These are phyloP conservation scores for Hyphantria cunea DNA, from an alignment of 1,140 invertebrate species.

Conservation along the genomic window DNA sequence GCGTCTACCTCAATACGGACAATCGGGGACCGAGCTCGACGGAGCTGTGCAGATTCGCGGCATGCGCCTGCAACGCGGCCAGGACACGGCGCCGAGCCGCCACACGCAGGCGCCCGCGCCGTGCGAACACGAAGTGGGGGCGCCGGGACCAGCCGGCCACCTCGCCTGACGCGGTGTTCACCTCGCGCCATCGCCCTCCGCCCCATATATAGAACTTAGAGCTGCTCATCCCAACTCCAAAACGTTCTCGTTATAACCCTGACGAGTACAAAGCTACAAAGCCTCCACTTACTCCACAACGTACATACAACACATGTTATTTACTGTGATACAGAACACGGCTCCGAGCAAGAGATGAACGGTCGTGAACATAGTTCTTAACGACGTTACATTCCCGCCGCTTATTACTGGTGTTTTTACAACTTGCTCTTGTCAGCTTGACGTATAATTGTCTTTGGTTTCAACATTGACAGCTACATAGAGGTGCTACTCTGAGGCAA, in stretches of 20 bases:
- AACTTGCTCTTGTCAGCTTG: no score
- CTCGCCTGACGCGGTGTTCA: constrained; percentile 39
- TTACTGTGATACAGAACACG: no score
- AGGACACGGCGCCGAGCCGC: constrained; percentile 36
- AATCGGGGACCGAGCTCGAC: background rate
- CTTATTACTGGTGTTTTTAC: no score
- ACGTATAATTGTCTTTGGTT: no score
- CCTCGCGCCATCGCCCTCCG: constrained; percentile 52
- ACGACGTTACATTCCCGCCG: no score
- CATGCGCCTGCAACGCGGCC: constrained; percentile 40
- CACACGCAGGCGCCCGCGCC: constrained; percentile 35
- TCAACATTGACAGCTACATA: no score
- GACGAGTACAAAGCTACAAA: background rate
- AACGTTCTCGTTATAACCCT: background rate
- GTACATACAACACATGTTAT: no score
- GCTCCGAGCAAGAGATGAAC: no score
- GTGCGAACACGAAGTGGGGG: constrained; percentile 38
- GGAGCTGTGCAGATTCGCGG: background rate
- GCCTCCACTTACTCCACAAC: no score
- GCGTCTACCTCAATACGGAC: background rate
- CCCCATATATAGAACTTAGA: constrained; percentile 50
- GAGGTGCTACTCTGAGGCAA: no score
- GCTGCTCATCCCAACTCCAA: background rate
- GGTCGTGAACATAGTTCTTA: no score
- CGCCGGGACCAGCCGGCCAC: constrained; percentile 46